These are phyloP conservation scores for Nothobranchius kuhntae DNA, from an alignment of 2,113 vertebrate species.

Conservation along the genomic window DNA sequence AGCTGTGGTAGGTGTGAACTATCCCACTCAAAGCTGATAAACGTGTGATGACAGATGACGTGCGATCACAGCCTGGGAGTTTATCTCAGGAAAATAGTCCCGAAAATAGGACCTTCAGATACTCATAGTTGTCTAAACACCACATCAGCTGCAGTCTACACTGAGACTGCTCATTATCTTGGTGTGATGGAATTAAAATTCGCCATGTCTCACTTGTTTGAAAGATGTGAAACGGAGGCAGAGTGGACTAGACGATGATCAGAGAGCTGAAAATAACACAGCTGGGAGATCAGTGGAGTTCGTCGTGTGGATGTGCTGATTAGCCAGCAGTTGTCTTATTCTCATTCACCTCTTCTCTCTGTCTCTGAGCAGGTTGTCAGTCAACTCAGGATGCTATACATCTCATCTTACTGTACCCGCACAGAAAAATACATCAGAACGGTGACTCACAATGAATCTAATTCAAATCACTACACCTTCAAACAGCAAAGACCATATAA, in stretches of 20 bases:
- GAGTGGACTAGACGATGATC: constrained; percentile 44
- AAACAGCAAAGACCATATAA: no score
- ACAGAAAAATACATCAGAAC: neutral
- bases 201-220: constrained; percentile 17
- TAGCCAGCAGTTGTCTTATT: constrained; percentile 19
- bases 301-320: constrained; percentile 17
- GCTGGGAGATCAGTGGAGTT: constrained; percentile 20
- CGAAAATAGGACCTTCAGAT: constrained; percentile 31
- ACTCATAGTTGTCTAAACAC: neutral
- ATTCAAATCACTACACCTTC: no score
- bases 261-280: constrained; percentile 32
- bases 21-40: neutral
- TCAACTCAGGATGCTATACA: neutral
- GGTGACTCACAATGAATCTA: no score
- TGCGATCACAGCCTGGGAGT: constrained; percentile 13
- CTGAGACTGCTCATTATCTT: constrained; percentile 41
- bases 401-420: neutral
- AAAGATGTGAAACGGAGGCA: constrained; percentile 15
- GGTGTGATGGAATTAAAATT: constrained; percentile 9
- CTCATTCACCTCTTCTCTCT: constrained; percentile 1
- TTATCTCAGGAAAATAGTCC: neutral
- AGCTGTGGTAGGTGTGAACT: neutral
- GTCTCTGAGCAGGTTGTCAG: neutral
- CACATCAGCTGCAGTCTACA: constrained; percentile 17
- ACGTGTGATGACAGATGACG: neutral